phyloP scores from a whole-genome alignment of 1,140 invertebrate species.

The Cylas formicarius region DNA sequence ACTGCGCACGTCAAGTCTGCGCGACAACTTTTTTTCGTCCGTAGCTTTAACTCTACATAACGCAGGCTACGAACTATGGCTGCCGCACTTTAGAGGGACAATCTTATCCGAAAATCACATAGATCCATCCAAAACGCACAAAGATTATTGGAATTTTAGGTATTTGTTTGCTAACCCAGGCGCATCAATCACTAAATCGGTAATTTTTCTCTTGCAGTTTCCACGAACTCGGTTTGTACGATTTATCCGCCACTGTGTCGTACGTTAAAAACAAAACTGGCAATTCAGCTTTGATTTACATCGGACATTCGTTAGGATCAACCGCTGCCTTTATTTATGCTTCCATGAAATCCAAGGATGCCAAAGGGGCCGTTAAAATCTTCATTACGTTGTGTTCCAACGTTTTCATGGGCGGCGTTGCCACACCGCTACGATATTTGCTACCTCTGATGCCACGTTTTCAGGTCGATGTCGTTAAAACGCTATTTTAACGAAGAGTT shows the following conservation, averaged over 20 bases:
- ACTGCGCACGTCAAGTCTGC: background rate
- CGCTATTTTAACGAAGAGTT: too few species aligned
- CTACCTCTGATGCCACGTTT: too few species aligned
- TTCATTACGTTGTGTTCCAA: conserved; percentile 7
- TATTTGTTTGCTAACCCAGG: conserved; percentile 5
- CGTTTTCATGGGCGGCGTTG: conserved; percentile 6
- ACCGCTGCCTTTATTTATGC: conserved; percentile 16
- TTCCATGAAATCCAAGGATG: conserved; percentile 19
- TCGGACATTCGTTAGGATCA: conserved; percentile 19
- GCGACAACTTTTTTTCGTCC: background rate
- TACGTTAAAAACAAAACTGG: conserved; percentile 14
- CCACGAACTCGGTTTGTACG: conserved; percentile 21
- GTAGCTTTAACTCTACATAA: conserved; percentile 9
- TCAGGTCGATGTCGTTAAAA: too few species aligned
- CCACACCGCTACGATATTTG: conserved; percentile 2
- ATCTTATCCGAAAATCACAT: conserved; percentile 10
- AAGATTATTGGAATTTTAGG: conserved; percentile 23
- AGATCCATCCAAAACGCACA: conserved; percentile 10
- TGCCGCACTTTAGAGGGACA: conserved; percentile 20
- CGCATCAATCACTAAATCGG: conserved; percentile 3
- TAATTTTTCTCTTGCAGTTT: conserved; percentile 17
- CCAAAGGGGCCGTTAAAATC: conserved; percentile 9
- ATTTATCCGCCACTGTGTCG: conserved; percentile 9
- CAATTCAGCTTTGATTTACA: conserved; percentile 1
- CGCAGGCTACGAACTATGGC: conserved; percentile 21